Conservation (phyloP, 2,888 invertebrate species). For the Aphodius granarius region DNA sequence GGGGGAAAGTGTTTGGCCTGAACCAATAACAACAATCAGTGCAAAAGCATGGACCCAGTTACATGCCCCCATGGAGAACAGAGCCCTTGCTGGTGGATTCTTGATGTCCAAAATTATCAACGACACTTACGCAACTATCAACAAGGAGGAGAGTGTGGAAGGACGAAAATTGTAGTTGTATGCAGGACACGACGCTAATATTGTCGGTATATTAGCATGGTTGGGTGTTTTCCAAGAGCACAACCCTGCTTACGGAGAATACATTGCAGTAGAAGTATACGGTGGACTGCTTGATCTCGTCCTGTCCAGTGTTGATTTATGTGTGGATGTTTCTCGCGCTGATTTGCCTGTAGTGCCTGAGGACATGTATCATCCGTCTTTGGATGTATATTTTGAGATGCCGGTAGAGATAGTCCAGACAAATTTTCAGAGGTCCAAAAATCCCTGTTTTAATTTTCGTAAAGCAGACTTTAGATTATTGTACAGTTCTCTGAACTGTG, state of each 20-base stretch:
- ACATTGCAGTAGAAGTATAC: slow-evolving; percentile 41
- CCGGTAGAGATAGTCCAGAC: too few relatives aligned
- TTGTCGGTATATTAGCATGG: slow-evolving; percentile 54
- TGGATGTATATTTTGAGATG: too few relatives aligned
- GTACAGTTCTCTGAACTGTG: too few relatives aligned
- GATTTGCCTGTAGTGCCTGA: too few relatives aligned
- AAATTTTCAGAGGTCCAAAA: too few relatives aligned
- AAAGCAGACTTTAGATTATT: too few relatives aligned
- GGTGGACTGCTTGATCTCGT: too few relatives aligned
- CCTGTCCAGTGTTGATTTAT: too few relatives aligned
- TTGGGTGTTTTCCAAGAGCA: slow-evolving; percentile 53
- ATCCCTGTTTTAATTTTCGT: too few relatives aligned
- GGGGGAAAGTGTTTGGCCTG: slow-evolving; percentile 47
- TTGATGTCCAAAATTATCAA: slow-evolving; percentile 10
- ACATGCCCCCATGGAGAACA: slow-evolving; percentile 43
- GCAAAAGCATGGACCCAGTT: slow-evolving; percentile 47
- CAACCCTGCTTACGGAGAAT: slow-evolving; percentile 40
- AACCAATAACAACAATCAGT: slow-evolving; percentile 44
- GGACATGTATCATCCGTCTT: too few relatives aligned
- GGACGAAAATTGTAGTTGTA: slow-evolving; percentile 42
- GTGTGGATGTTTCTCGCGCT: too few relatives aligned
- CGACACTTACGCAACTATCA: slow-evolving; percentile 7
- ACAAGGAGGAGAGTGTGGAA: background rate
- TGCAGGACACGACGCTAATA: slow-evolving; percentile 59
- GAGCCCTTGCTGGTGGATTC: slow-evolving; percentile 37